phyloP scores from a whole-genome alignment of 2,888 invertebrate species.

The Malthinus seriepunctatus region DNA sequence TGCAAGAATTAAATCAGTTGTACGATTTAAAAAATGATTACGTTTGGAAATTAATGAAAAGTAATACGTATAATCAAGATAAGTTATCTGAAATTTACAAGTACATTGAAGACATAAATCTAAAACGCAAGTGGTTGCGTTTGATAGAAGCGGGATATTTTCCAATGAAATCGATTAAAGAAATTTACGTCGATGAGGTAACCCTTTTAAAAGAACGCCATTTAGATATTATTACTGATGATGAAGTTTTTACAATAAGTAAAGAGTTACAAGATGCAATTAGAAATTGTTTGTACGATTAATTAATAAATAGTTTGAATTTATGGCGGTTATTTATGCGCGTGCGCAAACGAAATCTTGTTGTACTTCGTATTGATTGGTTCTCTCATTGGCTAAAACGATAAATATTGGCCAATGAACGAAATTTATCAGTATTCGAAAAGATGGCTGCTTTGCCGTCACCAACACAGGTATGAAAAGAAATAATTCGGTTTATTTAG shows the following conservation, averaged over 20 bases:
- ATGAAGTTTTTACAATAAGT: conserved; percentile 36
- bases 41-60: conserved; percentile 47
- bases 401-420: conserved; percentile 43
- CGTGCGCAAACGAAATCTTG: conserved; percentile 2
- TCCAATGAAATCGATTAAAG: conserved; percentile 42
- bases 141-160: conserved; percentile 47
- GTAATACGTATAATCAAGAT: conserved; percentile 33
- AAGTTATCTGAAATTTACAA: conserved; percentile 42
- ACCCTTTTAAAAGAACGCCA: conserved; percentile 44
- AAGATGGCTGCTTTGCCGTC: conserved; percentile 86
- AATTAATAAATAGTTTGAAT: background rate
- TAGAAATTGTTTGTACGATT: background rate
- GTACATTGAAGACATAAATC: conserved; percentile 47
- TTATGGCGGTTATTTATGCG: background rate
- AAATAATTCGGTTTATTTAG: conserved; percentile 42
- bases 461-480: conserved; percentile 75
- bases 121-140: conserved; percentile 46
- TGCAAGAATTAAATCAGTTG: conserved; percentile 38
- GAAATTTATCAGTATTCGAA: conserved; percentile 52
- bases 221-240: conserved; percentile 35
- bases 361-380: conserved; percentile 45
- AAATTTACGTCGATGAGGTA: conserved; percentile 46
- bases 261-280: background rate
- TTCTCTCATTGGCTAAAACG: conserved; percentile 43
- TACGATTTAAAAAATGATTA: conserved; percentile 43